Evolutionary conservation across 2,888 invertebrate genomes (phyloP).

Genomic region (Tricholauxania praeusta): DNA sequence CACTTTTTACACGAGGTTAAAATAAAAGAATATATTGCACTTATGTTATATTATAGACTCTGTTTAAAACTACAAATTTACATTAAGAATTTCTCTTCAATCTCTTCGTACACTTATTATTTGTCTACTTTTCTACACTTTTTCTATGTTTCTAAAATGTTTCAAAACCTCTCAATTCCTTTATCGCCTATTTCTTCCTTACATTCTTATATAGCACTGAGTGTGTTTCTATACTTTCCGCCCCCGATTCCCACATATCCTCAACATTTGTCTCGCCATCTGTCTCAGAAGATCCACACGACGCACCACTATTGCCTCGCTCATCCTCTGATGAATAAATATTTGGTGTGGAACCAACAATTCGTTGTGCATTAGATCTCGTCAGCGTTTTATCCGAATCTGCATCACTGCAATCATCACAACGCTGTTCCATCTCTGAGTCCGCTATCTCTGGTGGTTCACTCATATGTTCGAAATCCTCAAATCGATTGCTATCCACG

Average conservation of each 20-base stretch:
- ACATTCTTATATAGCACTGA: constrained; percentile 87
- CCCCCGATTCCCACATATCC: constrained; percentile 87
- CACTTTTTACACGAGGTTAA: too few relatives aligned
- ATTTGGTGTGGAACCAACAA: constrained; percentile 39
- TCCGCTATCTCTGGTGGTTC: constrained; percentile 45
- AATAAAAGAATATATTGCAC: too few relatives aligned
- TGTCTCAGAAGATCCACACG: constrained; percentile 69
- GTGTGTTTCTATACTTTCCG: constrained; percentile 88
- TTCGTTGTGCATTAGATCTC: constrained; percentile 41
- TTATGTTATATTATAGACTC: too few relatives aligned
- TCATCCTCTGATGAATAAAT: constrained; percentile 72
- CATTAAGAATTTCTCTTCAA: too few relatives aligned
- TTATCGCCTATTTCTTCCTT: constrained; percentile 69
- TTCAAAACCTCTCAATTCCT: too few relatives aligned
- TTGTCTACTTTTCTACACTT: too few relatives aligned
- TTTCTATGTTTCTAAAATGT: too few relatives aligned
- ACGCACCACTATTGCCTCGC: constrained; percentile 74
- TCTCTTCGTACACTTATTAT: too few relatives aligned
- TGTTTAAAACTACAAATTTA: too few relatives aligned
- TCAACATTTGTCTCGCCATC: constrained; percentile 81
- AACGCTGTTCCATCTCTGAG: background rate
- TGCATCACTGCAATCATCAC: constrained; percentile 56
- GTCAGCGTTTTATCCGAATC: constrained; percentile 62
- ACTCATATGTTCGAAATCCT: constrained; percentile 60
- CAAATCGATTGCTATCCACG: constrained; percentile 55